These are phyloP conservation scores for Andrena bicolor DNA, from an alignment of 2,888 invertebrate genomes.

Conservation along the genomic window DNA sequence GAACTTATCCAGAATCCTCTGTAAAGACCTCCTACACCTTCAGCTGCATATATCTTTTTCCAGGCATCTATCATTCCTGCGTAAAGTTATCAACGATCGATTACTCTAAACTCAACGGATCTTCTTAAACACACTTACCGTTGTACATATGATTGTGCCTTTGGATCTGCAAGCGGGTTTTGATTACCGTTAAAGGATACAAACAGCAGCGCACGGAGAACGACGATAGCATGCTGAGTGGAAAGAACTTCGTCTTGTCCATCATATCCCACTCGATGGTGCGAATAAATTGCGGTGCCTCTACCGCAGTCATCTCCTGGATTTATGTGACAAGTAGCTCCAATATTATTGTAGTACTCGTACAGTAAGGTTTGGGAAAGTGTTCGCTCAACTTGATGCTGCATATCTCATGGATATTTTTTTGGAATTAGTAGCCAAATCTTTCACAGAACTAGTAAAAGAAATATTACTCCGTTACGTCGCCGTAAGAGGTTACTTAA, in stretches of 20 bases:
- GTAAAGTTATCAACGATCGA: background rate
- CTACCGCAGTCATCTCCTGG: slow-evolving; percentile 85
- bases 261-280: slow-evolving; percentile 99
- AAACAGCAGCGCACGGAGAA: slow-evolving; percentile 90
- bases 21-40: slow-evolving; percentile 95
- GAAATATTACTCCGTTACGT: background rate
- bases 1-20: slow-evolving; percentile 98
- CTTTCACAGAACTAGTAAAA: slow-evolving; percentile 43
- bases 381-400: slow-evolving; percentile 72
- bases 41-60: slow-evolving; percentile 92
- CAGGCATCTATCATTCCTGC: slow-evolving; percentile 94
- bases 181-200: slow-evolving; percentile 97
- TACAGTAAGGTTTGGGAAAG: slow-evolving; percentile 37
- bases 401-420: slow-evolving; percentile 80
- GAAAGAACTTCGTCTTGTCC: slow-evolving; percentile 97
- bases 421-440: slow-evolving; percentile 78
- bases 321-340: slow-evolving; percentile 36
- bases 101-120: background rate
- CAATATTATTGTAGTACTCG: slow-evolving; percentile 44
- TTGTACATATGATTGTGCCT: slow-evolving; percentile 93
- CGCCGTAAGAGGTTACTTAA: background rate
- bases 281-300: slow-evolving; percentile 89
- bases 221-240: slow-evolving; percentile 95
- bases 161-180: slow-evolving; percentile 96
- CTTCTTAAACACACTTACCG: slow-evolving; percentile 85